Evolutionary conservation across 2,113 vertebrate species (phyloP).

Genomic region (Oryzias celebensis): DNA sequence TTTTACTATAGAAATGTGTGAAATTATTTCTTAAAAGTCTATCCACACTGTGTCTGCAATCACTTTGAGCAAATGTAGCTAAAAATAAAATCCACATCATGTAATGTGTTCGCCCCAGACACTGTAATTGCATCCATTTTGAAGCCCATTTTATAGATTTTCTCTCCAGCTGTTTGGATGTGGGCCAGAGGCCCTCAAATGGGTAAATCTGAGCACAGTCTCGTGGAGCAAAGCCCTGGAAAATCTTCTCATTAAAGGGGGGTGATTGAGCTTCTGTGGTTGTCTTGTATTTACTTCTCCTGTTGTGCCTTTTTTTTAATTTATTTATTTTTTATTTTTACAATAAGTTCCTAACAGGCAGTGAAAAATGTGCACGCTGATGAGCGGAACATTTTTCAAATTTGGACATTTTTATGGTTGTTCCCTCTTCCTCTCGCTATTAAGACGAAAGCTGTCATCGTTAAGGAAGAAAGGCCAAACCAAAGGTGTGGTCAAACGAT

Average conservation of each 20-base stretch:
- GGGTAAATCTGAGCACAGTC: slow-evolving; percentile 32
- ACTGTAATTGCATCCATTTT: slow-evolving; percentile 49
- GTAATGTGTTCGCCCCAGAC: slow-evolving; percentile 33
- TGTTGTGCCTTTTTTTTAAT: slow-evolving; percentile 38
- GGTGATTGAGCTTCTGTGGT: slow-evolving; percentile 52
- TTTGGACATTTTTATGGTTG: slow-evolving; percentile 30
- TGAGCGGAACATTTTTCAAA: slow-evolving; percentile 52
- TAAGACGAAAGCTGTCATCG: slow-evolving; percentile 38
- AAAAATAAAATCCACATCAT: slow-evolving; percentile 8
- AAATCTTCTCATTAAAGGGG: slow-evolving; percentile 50
- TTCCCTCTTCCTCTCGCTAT: slow-evolving; percentile 19
- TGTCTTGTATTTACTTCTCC: slow-evolving; percentile 40
- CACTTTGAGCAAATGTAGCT: no score
- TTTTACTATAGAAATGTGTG: no score
- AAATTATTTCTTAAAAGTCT: no score
- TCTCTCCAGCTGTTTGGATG: slow-evolving; percentile 3
- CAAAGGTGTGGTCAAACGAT: slow-evolving; percentile 14
- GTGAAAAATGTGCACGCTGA: slow-evolving; percentile 40
- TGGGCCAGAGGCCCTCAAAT: slow-evolving; percentile 34
- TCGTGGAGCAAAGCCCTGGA: slow-evolving; percentile 44
- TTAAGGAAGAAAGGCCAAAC: slow-evolving; percentile 26
- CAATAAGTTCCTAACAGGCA: slow-evolving; percentile 34
- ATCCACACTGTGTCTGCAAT: no score
- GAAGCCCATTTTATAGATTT: slow-evolving; percentile 24
- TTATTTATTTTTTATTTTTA: slow-evolving; percentile 34